These are phyloP conservation scores for Rhagonycha lutea DNA, from an alignment of 2,888 invertebrate species.

Conservation along the genomic window DNA sequence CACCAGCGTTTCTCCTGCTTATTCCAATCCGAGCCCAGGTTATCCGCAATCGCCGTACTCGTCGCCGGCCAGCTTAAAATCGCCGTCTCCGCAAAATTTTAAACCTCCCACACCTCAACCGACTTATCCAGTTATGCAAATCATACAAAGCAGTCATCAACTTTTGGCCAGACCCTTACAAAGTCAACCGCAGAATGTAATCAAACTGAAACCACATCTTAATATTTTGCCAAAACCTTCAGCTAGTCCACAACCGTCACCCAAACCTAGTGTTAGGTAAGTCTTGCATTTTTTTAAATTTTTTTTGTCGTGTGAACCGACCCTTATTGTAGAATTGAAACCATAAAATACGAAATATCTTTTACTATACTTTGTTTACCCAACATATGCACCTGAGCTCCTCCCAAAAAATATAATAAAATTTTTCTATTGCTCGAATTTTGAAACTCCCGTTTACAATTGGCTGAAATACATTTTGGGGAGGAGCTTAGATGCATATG, in stretches of 20 bases:
- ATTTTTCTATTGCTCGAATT: too few relatives aligned
- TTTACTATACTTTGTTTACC: too few relatives aligned
- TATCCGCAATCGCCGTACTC: constrained; percentile 53
- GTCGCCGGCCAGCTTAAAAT: constrained; percentile 53
- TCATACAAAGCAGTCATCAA: constrained; percentile 50
- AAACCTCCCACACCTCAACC: constrained; percentile 55
- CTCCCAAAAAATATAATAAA: too few relatives aligned
- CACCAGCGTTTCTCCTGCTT: constrained; percentile 51
- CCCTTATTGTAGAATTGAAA: background rate
- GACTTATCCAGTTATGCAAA: constrained; percentile 52
- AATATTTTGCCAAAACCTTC: constrained; percentile 56
- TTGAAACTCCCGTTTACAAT: too few relatives aligned
- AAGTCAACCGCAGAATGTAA: constrained; percentile 49
- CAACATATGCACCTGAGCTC: too few relatives aligned
- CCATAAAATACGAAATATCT: too few relatives aligned
- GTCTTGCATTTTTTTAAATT: background rate
- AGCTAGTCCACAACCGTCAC: constrained; percentile 51
- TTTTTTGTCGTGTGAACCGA: background rate
- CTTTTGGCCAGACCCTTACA: constrained; percentile 50
- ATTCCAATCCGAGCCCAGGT: constrained; percentile 45
- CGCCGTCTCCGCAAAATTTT: constrained; percentile 49
- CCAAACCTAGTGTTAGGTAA: constrained; percentile 54
- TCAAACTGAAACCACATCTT: constrained; percentile 55
- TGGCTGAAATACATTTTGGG: too few relatives aligned
- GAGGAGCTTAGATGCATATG: too few relatives aligned